phyloP scores from a whole-genome alignment of 2,113 vertebrate species.

The Condylura cristata region DNA sequence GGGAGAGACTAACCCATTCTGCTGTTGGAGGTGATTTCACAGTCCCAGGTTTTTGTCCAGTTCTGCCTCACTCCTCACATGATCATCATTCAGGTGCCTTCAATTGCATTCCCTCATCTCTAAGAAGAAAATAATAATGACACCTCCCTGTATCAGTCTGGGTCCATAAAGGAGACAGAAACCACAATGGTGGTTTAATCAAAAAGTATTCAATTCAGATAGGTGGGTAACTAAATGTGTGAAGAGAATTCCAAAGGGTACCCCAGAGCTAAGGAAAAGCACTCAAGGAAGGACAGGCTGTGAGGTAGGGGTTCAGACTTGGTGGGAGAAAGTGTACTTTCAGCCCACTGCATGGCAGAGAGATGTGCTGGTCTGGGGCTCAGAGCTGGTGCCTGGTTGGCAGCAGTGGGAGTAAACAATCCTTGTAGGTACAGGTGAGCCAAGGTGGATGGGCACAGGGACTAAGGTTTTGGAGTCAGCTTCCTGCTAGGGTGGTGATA shows the following conservation, averaged over 20 bases:
- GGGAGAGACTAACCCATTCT: neutral
- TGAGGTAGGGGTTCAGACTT: neutral
- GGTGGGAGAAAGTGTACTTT: neutral
- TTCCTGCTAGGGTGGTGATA: neutral
- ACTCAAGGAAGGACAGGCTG: neutral
- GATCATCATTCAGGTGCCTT: neutral
- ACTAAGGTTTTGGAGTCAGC: neutral
- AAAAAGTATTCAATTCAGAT: neutral
- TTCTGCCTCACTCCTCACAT: neutral
- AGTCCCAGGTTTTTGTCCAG: neutral
- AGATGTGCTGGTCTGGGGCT: neutral
- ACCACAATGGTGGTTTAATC: neutral
- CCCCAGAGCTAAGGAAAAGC: neutral
- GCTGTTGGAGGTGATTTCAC: neutral
- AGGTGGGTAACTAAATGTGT: neutral
- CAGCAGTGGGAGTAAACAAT: neutral
- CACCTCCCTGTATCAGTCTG: neutral
- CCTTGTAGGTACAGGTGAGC: neutral
- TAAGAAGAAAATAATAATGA: neutral
- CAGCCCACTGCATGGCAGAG: neutral
- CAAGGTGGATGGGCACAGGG: neutral
- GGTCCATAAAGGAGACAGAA: neutral
- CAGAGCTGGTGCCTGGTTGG: neutral
- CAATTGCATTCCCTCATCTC: neutral
- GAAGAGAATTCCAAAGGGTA: neutral